phyloP scores from a whole-genome alignment of 2,797 vertebrate species.

The Threskiornis aethiopicus region DNA sequence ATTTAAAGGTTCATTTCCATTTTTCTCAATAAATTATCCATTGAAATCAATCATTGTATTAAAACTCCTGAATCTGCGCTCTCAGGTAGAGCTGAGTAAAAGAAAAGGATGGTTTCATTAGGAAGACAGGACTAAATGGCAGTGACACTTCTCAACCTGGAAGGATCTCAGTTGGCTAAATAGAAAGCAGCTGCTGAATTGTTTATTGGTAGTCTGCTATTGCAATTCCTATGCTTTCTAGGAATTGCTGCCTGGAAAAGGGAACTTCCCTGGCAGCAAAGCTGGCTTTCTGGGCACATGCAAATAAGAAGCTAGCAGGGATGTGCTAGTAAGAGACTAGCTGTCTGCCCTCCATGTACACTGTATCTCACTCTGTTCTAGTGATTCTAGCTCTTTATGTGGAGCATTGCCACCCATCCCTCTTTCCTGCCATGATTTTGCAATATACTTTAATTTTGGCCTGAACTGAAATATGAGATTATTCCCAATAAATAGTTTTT shows the following conservation, averaged over 20 bases:
- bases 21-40: not conserved
- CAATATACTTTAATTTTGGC: not conserved
- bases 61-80: not conserved
- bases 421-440: not conserved
- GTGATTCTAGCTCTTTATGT: not conserved
- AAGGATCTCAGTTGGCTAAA: not conserved
- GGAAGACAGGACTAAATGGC: not conserved
- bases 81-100: not conserved
- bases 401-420: not conserved
- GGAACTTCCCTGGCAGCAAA: not conserved
- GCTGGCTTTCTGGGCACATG: not conserved
- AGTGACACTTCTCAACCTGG: not conserved
- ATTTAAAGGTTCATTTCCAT: not conserved
- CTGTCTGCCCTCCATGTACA: rapidly evolving
- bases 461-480: not conserved
- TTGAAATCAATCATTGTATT: not conserved
- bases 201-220: not conserved
- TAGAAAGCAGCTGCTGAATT: not conserved
- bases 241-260: not conserved
- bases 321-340: not conserved
- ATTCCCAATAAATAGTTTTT: not conserved
- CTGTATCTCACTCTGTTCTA: not conserved
- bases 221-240: not conserved
- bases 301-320: not conserved
- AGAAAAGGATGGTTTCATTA: not conserved